Evolutionary conservation across 1,140 invertebrate species (phyloP).

Genomic region (Helicoverpa zea): DNA sequence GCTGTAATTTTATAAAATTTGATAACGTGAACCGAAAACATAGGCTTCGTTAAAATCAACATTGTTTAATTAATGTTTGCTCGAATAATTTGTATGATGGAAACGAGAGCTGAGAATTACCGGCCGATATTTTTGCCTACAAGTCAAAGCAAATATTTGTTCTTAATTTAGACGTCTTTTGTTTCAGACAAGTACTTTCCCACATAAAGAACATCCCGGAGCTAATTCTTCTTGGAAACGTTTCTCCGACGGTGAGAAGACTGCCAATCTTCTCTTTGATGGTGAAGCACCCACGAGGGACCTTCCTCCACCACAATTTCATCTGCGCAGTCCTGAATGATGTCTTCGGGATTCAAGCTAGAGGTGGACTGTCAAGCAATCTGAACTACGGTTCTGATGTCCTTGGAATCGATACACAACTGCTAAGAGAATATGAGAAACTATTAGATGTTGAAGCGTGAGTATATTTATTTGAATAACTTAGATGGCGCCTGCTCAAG

Average conservation of each 20-base stretch:
- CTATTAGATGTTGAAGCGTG: conserved; percentile 92
- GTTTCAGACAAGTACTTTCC: conserved; percentile 91
- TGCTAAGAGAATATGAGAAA: conserved; percentile 92
- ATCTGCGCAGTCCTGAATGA: conserved; percentile 96
- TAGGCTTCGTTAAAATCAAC: not conserved
- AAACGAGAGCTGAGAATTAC: not conserved
- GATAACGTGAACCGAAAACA: not conserved
- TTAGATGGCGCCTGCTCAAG: conserved; percentile 7
- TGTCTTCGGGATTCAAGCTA: conserved; percentile 96
- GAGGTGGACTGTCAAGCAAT: conserved; percentile 91
- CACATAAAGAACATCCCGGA: conserved; percentile 92
- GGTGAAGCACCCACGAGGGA: conserved; percentile 92
- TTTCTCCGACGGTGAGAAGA: conserved; percentile 88
- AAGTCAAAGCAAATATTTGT: not conserved
- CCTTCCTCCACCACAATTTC: conserved; percentile 96
- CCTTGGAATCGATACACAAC: conserved; percentile 92
- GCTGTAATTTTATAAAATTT: not conserved
- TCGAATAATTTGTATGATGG: not conserved
- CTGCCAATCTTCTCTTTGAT: conserved; percentile 96
- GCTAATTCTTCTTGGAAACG: conserved; percentile 93
- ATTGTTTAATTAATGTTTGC: not conserved
- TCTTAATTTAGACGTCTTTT: conserved; percentile 48
- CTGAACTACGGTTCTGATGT: conserved; percentile 94
- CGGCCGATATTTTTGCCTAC: not conserved
- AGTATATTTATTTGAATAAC: conserved; percentile 59